Evolutionary conservation across 2,888 invertebrate genomes (phyloP).

Genomic region (Monoplex corrugatus): DNA sequence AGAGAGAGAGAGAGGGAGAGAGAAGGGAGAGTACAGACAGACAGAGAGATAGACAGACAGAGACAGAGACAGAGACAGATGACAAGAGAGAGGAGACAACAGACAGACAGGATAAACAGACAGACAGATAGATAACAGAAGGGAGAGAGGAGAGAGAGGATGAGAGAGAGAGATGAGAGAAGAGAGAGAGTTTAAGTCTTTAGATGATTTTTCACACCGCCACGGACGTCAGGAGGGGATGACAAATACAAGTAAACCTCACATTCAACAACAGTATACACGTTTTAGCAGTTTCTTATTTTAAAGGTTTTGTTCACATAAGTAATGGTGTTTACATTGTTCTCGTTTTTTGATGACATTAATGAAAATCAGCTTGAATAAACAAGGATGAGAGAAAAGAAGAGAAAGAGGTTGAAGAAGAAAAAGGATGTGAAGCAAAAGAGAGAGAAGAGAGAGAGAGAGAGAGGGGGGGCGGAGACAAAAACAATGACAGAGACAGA

Average conservation of each 20-base stretch:
- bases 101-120: not conserved
- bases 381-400: too few relatives aligned
- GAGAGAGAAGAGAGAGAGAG: not conserved
- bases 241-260: too few relatives aligned
- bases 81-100: too few relatives aligned
- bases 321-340: too few relatives aligned
- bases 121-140: not conserved
- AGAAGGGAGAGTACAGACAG: not conserved
- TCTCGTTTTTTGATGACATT: too few relatives aligned
- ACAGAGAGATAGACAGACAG: not conserved
- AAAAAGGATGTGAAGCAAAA: not conserved
- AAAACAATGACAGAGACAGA: not conserved
- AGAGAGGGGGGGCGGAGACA: not conserved
- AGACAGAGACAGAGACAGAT: not conserved
- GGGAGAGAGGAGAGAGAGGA: not conserved
- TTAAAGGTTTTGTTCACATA: too few relatives aligned
- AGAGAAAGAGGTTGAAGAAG: not conserved
- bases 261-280: too few relatives aligned
- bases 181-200: not conserved
- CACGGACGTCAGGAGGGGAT: too few relatives aligned
- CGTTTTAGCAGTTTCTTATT: too few relatives aligned
- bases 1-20: constrained; percentile 22
- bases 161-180: not conserved
- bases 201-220: too few relatives aligned
- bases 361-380: too few relatives aligned